Evolutionary conservation across 2,888 invertebrate species (phyloP), one percentile per base, ranked within the genome.

Genomic region (Dyspetes luteomarginatus): DNA sequence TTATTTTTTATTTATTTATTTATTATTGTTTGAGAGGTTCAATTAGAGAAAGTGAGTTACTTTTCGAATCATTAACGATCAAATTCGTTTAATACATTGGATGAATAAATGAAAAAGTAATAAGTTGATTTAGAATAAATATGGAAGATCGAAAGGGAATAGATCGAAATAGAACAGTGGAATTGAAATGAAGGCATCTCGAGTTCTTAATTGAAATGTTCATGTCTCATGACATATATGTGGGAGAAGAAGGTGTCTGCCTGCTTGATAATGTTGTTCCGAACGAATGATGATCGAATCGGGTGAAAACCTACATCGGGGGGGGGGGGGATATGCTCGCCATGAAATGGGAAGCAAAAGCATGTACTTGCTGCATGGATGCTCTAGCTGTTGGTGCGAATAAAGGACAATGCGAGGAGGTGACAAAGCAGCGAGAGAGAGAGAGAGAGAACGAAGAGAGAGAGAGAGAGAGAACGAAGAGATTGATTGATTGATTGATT

Each of bases 241-340:
- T 48, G 9, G 5, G 26, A 26, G 71, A 45, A 58, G 62, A 36
- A 36, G 65, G 69, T 71, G 71, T 78, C 72, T 73, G 77, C 56
- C 78, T 78, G 62, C 69, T 69, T 78, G 78, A 83, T 81, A 79
- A 81, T 77, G 73, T 82, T 73, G 78, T 79, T 76, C 43, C 74
- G 26, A 60, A 65, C 52, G 45, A 65, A 67, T 48, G 74, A 62
- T n/a, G 78, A 52, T 41, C 67, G 64, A 48, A 71, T 48, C 58
- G 62, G 36, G 26, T 30, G 41, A 55, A 74, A 48, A 28, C 64
- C 65, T 26, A n/a, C n/a, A n/a, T n/a, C n/a, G 56, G 64, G 45
- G 56, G 19, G 22, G 50, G 30, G 65, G 50, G 50, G n/a, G 28
- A 65, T 50, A 50, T 65, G 65, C 50, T 50, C 48, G 26, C 68